A percentile compares a stretch with the other conserved stretches of the same genome.
These are phyloP conservation scores for Troilus luridus DNA, from an alignment of 2,888 invertebrate genomes.

Conservation along the genomic window DNA sequence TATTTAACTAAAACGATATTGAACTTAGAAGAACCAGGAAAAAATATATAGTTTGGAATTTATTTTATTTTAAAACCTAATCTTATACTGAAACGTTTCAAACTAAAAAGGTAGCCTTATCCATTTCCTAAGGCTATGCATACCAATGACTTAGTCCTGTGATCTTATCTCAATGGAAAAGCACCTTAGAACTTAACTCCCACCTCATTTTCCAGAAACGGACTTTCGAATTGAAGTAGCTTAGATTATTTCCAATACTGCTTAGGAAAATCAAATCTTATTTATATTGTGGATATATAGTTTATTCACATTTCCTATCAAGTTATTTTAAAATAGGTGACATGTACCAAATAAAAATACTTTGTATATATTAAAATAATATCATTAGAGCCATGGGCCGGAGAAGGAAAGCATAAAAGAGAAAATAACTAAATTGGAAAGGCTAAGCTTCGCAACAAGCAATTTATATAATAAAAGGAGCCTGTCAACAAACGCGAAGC, in stretches of 20 bases:
- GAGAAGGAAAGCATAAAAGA: too few species aligned
- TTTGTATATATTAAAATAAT: too few species aligned
- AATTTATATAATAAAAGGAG: too few species aligned
- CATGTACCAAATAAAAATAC: too few species aligned
- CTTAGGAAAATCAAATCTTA: not conserved
- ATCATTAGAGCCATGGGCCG: too few species aligned
- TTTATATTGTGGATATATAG: not conserved
- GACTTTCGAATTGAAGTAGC: constrained; percentile 19
- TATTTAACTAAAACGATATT: too few species aligned
- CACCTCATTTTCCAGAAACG: not conserved
- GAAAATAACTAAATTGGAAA: too few species aligned
- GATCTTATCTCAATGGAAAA: not conserved
- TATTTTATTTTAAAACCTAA: not conserved
- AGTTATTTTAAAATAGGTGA: too few species aligned
- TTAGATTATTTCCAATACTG: not conserved
- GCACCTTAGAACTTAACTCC: constrained; percentile 12
- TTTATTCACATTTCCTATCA: not conserved
- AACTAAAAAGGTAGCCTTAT: constrained; percentile 1
- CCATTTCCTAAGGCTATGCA: not conserved
- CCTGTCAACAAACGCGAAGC: too few species aligned
- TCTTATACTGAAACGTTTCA: not conserved
- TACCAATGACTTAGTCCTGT: constrained; percentile 1
- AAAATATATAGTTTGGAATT: not conserved
- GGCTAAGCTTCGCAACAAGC: too few species aligned
- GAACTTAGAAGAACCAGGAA: not conserved